Evolutionary conservation across 2,888 invertebrate genomes (phyloP).

Genomic region (Amphimallon solstitiale): DNA sequence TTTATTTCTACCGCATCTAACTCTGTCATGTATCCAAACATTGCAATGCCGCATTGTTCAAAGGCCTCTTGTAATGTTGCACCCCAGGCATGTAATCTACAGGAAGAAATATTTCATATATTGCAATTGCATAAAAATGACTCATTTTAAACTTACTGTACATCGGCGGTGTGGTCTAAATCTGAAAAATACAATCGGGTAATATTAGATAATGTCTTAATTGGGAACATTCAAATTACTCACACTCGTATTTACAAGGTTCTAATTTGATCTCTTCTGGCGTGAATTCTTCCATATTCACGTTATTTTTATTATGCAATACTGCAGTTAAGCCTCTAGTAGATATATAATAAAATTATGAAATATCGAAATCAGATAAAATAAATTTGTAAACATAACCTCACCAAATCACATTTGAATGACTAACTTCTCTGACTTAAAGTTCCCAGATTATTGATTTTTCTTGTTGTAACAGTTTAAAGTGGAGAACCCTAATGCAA

Average conservation of each 20-base stretch:
- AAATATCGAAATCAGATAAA: too few relatives aligned
- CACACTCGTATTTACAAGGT: conserved; percentile 84
- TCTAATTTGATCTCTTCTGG: conserved; percentile 74
- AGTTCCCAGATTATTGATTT: too few relatives aligned
- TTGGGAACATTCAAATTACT: conserved; percentile 57
- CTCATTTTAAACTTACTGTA: conserved; percentile 81
- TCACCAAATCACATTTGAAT: too few relatives aligned
- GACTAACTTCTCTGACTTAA: too few relatives aligned
- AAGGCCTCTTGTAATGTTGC: conserved; percentile 86
- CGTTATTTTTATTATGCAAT: background rate
- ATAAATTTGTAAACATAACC: too few relatives aligned
- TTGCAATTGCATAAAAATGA: background rate
- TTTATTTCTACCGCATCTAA: conserved; percentile 83
- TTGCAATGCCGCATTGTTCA: conserved; percentile 93
- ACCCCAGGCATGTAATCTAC: conserved; percentile 93
- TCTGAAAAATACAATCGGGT: conserved; percentile 68
- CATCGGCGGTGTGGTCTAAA: conserved; percentile 97
- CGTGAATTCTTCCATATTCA: conserved; percentile 59
- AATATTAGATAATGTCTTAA: background rate
- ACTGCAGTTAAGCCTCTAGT: background rate
- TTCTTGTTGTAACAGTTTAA: too few relatives aligned
- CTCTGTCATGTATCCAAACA: conserved; percentile 99
- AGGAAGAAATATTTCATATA: conserved; percentile 27
- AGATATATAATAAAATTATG: too few relatives aligned
- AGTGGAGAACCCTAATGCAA: too few relatives aligned